Evolutionary conservation across 2,797 vertebrate genomes (phyloP), one percentile per base, ranked within the genome.

Genomic region (Etheostoma nigrum): DNA sequence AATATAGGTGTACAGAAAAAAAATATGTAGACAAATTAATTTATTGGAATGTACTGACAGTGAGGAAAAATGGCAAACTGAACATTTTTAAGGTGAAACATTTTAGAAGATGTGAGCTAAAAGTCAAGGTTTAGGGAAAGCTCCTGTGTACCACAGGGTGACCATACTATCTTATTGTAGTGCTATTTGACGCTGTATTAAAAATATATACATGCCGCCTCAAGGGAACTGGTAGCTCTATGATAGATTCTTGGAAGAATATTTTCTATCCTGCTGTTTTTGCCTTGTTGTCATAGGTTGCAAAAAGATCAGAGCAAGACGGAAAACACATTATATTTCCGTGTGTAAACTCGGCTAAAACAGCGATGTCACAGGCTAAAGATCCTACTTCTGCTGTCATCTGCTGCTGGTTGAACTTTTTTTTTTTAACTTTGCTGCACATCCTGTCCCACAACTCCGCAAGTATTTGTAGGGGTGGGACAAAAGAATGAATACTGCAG

Each of bases 71-170:
- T 63, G 47, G 70, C 23, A 58, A 90, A 64, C 49, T 27, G 42
- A 86, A 77, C 61, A 81, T 88, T 86, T 77, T 72, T 1, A 85
- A 75, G 81, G 66, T 54, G 52, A 71, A 82, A 51, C 1, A 12
- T 12, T 72, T n/a, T 55, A 74, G 71, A 84, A 70, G 40, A 67
- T 74, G n/a, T 63, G 65, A 82, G 70, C 33, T 68, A 75, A 42
- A 65, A 54, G 44, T 81, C 5, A 53, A 77, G 74, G 72, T 83
- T 83, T 81, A 82, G 77, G 67, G 67, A 58, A 88, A 79, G 87
- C 78, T 88, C 87, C 84, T 90, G 88, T 91, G 87, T 85, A 91
- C 60, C 88, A 91, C 91, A 90, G 91, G 85, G 89, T 91, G 83
- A 86, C 82, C 77, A 83, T 86, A 90, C 86, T 84, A 86, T 91